Base-by-base conservation (phyloP, 2,113 vertebrate species). In the Panthera leo region DNA sequence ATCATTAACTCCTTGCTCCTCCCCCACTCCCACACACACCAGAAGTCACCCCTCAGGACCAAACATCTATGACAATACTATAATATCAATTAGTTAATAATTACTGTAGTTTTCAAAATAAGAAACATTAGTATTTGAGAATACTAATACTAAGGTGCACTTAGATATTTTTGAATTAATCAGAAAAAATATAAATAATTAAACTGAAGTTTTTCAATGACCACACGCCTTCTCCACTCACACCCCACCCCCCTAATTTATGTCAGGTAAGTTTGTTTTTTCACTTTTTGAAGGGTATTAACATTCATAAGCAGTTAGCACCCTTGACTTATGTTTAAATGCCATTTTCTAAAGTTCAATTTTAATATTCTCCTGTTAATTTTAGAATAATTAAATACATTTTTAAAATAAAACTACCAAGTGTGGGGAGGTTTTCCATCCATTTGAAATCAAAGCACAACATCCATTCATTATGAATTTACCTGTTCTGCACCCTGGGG, bases 391-490 rank as follows among this genome's bases (percentile, higher is more conserved):
- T 95, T 98, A 96, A 97, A 98, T 51, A 98, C 95, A 96, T 97
- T 98, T 98, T 76, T 93, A 93, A 98, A 78, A 95, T 93, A 97
- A 94, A 97, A 97, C 93, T 97, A 94, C 14, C 88, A 65, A 97
- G 89, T 58, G 85, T 86, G 76, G 93, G 85, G 53, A 97, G 67
- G 85, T 87, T 98, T 98, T 96, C 92, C 75, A 93, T 97, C 95
- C 12, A 98, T 97, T 97, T 98, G 85, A 98, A 98, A 98, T 98
- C 93, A 94, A 96, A 97, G 83, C 89, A 98, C 92, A 98, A 94
- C 93, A 97, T 97, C 97, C 51, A 96, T 98, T 98, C 98, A 96
- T 98, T 97, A 98, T 67, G 67, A 97, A 97, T 98, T 95, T 97
- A 97, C 58, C 29, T 87, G 93, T 91, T 97, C 97, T 97, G 98